Conservation (phyloP, 2,888 invertebrate genomes). For the Drosophila emarginata region DNA sequence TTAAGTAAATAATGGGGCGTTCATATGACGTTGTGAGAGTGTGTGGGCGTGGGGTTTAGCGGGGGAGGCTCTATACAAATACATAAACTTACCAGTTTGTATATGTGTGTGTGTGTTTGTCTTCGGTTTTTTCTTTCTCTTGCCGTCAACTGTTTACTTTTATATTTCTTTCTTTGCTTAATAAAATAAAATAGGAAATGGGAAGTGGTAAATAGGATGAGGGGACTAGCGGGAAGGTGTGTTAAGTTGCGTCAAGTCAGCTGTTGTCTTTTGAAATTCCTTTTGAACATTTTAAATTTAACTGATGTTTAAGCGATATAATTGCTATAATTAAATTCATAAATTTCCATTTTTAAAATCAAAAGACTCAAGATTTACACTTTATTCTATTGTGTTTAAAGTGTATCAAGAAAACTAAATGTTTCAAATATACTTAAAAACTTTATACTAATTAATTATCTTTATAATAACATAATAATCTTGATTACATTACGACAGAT, state of each 20-base stretch:
- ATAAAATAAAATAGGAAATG: slow-evolving; percentile 71
- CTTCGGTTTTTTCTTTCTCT: slow-evolving; percentile 31
- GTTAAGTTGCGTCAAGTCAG: neutral
- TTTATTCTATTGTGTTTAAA: too few relatives aligned
- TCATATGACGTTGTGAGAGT: slow-evolving; percentile 62
- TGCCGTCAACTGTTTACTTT: slow-evolving; percentile 68
- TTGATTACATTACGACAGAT: too few relatives aligned
- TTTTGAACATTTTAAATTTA: neutral
- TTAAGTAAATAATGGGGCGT: slow-evolving; percentile 79
- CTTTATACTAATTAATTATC: too few relatives aligned
- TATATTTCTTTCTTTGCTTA: slow-evolving; percentile 68
- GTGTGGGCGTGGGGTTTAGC: slow-evolving; percentile 28
- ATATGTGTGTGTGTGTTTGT: slow-evolving; percentile 4
- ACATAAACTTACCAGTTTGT: slow-evolving; percentile 34
- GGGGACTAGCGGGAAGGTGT: too few relatives aligned
- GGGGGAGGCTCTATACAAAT: slow-evolving; percentile 25
- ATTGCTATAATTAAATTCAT: neutral
- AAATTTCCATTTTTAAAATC: neutral
- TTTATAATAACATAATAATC: too few relatives aligned
- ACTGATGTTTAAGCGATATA: neutral
- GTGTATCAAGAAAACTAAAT: too few relatives aligned
- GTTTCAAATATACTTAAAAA: too few relatives aligned
- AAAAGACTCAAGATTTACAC: neutral
- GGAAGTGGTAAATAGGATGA: neutral
- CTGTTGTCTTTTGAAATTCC: slow-evolving; percentile 2